Evolutionary conservation across 2,888 invertebrate species (phyloP).

Genomic region (Cheilosia pagana): DNA sequence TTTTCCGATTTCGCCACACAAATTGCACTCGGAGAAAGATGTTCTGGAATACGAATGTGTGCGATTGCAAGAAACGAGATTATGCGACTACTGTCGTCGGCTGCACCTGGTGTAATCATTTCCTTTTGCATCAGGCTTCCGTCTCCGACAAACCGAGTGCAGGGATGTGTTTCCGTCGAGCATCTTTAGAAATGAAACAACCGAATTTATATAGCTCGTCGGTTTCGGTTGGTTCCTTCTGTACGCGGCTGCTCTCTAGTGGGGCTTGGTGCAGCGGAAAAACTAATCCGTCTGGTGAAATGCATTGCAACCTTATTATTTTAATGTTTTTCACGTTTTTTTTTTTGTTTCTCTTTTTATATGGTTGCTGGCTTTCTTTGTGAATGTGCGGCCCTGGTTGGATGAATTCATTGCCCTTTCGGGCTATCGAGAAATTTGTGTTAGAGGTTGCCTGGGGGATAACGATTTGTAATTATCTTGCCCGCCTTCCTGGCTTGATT

Average conservation of each 20-base stretch:
- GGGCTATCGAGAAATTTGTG: slow-evolving; percentile 34
- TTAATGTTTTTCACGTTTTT: slow-evolving; percentile 56
- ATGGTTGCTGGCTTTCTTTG: slow-evolving; percentile 15
- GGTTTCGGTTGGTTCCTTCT: slow-evolving; percentile 4
- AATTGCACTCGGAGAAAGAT: slow-evolving; percentile 31
- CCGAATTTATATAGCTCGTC: slow-evolving; percentile 28
- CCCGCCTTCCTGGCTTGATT: slow-evolving; percentile 23
- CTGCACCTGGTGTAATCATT: slow-evolving; percentile 65
- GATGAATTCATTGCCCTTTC: slow-evolving; percentile 69
- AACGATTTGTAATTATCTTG: slow-evolving; percentile 68
- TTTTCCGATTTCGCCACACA: slow-evolving; percentile 53
- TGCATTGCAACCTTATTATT: slow-evolving; percentile 74
- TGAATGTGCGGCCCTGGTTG: slow-evolving; percentile 23
- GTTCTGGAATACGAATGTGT: slow-evolving; percentile 26
- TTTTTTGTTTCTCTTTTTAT: slow-evolving; percentile 2
- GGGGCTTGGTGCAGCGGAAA: slow-evolving; percentile 58
- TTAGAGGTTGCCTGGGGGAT: slow-evolving; percentile 41
- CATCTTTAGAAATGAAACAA: slow-evolving; percentile 42
- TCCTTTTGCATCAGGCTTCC: slow-evolving; percentile 47
- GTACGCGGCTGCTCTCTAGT: background rate
- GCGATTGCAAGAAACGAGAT: slow-evolving; percentile 27
- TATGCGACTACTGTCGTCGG: slow-evolving; percentile 16
- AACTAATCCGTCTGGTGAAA: slow-evolving; percentile 71
- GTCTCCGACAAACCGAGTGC: slow-evolving; percentile 1
- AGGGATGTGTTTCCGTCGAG: slow-evolving; percentile 21